These are phyloP conservation scores for Pyrocephalus nanus DNA, from an alignment of 2,797 vertebrate genomes.

Conservation along the genomic window DNA sequence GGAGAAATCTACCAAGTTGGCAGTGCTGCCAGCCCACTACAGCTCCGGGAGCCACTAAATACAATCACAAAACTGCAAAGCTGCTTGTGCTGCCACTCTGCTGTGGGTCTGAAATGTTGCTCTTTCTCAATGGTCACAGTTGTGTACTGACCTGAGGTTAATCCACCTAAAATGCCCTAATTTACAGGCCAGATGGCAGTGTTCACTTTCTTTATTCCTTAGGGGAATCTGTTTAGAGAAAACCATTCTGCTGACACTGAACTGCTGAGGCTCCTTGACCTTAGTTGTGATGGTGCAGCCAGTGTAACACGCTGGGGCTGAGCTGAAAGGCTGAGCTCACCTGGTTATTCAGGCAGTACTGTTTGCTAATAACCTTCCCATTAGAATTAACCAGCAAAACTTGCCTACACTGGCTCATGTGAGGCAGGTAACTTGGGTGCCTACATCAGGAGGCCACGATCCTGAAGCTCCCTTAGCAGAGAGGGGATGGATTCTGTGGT, in stretches of 20 bases:
- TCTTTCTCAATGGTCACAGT: not conserved
- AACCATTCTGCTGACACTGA: not conserved
- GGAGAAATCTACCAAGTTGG: not conserved
- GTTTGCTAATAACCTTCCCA: not conserved
- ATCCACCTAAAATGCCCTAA: not conserved
- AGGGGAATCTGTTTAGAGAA: not conserved
- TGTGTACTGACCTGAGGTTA: not conserved
- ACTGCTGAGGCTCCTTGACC: not conserved
- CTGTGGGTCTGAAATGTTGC: not conserved
- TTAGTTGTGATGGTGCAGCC: not conserved
- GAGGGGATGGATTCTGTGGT: not conserved
- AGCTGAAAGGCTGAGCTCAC: not conserved
- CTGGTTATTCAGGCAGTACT: not conserved
- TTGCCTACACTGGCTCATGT: not conserved
- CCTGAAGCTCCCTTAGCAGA: not conserved
- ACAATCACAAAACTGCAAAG: not conserved
- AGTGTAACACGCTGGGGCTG: not conserved
- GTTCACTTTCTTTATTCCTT: not conserved
- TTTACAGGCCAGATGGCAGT: not conserved
- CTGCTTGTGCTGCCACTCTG: not conserved
- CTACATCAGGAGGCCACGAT: not conserved
- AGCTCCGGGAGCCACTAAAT: not conserved
- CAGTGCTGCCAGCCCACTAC: not conserved
- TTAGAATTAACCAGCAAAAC: not conserved
- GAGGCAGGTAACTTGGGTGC: not conserved